These are phyloP conservation scores for Lasioglossum leucozonium DNA, from an alignment of 2,888 invertebrate genomes.

Conservation along the genomic window DNA sequence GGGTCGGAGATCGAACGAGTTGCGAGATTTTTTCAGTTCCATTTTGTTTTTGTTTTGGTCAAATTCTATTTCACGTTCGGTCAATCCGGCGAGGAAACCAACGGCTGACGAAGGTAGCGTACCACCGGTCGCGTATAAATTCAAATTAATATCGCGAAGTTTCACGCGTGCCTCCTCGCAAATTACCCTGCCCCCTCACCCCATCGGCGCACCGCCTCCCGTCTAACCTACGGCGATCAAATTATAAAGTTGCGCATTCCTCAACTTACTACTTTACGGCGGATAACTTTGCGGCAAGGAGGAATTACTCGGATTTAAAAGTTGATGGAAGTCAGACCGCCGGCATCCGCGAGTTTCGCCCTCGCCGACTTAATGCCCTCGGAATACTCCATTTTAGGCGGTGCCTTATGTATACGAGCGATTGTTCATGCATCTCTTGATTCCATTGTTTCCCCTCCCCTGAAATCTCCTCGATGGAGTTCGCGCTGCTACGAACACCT, in stretches of 20 bases:
- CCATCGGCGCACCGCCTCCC: constrained; percentile 64
- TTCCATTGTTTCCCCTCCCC: neutral
- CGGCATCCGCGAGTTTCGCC: constrained; percentile 71
- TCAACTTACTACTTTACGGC: constrained; percentile 78
- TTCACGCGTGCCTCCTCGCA: constrained; percentile 75
- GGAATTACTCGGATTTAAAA: constrained; percentile 80
- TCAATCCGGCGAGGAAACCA: neutral
- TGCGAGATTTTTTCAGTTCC: neutral
- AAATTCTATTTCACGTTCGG: neutral
- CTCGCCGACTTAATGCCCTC: constrained; percentile 43
- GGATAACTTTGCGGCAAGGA: constrained; percentile 73
- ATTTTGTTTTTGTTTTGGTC: neutral
- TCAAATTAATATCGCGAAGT: constrained; percentile 78
- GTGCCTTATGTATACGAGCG: constrained; percentile 4
- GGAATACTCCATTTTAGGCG: constrained; percentile 39
- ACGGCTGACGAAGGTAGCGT: neutral
- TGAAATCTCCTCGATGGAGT: neutral
- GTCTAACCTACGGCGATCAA: constrained; percentile 74
- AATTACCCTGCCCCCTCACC: constrained; percentile 69
- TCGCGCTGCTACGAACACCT: neutral
- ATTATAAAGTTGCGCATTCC: constrained; percentile 83
- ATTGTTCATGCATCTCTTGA: neutral
- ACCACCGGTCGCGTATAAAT: constrained; percentile 72
- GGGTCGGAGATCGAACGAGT: neutral
- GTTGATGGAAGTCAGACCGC: constrained; percentile 75